phyloP scores from a whole-genome alignment of 2,888 invertebrate genomes.

The Acronicta psi region DNA sequence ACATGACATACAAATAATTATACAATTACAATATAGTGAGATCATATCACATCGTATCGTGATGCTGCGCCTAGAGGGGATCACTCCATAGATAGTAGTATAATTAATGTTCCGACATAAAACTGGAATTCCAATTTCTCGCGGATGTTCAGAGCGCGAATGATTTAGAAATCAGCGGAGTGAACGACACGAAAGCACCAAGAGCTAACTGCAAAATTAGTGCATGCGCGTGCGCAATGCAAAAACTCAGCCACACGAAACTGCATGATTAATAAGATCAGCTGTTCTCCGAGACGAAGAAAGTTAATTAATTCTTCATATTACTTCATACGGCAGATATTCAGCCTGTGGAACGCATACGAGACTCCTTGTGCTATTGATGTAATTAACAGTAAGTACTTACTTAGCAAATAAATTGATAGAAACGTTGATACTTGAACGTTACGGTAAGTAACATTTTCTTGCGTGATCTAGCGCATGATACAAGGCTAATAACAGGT shows the following conservation, averaged over 20 bases:
- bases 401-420: slow-evolving; percentile 24
- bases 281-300: slow-evolving; percentile 75
- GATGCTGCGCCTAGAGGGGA: slow-evolving; percentile 38
- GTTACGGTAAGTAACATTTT: slow-evolving; percentile 16
- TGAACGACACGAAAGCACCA: slow-evolving; percentile 74
- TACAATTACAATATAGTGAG: slow-evolving; percentile 7
- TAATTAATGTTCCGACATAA: slow-evolving; percentile 69
- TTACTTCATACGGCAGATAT: slow-evolving; percentile 59
- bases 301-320: slow-evolving; percentile 73
- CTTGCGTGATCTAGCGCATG: slow-evolving; percentile 15
- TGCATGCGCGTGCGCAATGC: slow-evolving; percentile 58
- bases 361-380: slow-evolving; percentile 38
- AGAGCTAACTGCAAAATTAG: slow-evolving; percentile 64
- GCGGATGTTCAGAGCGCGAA: slow-evolving; percentile 72
- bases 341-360: slow-evolving; percentile 26
- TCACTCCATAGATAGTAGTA: slow-evolving; percentile 45
- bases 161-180: slow-evolving; percentile 78
- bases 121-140: slow-evolving; percentile 78
- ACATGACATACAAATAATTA: slow-evolving; percentile 11
- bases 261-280: slow-evolving; percentile 77
- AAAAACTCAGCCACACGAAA: slow-evolving; percentile 69
- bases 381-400: slow-evolving; percentile 30
- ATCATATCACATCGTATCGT: slow-evolving; percentile 40
- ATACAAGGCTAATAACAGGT: slow-evolving; percentile 26
- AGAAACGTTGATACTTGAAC: slow-evolving; percentile 19